phyloP scores from a whole-genome alignment of 2,888 invertebrate species.

The Octodonta nipae region DNA sequence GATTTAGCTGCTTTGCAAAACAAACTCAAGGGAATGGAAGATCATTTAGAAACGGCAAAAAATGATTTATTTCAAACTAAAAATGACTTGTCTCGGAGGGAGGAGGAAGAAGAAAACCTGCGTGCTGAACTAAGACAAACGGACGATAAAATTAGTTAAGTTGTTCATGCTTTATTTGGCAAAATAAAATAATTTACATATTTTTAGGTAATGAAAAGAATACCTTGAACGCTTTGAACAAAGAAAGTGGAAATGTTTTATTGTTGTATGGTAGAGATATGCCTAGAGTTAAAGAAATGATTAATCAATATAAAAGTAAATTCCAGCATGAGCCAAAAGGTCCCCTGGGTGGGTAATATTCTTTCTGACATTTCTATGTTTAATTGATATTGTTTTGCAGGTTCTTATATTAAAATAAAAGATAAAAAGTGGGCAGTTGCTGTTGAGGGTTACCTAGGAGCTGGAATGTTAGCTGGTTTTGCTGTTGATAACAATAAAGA shows the following conservation, averaged over 20 bases:
- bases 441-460: constrained; percentile 56
- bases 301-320: constrained; percentile 41
- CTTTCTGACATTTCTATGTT: too few species aligned
- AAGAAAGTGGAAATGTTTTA: constrained; percentile 45
- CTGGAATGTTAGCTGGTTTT: constrained; percentile 42
- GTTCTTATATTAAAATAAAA: constrained; percentile 51
- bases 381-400: too few species aligned
- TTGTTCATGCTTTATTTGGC: too few species aligned
- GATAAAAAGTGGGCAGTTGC: constrained; percentile 65
- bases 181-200: too few species aligned
- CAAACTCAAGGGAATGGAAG: constrained; percentile 35
- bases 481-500: constrained; percentile 55
- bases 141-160: constrained; percentile 25
- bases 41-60: constrained; percentile 37
- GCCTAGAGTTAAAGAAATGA: constrained; percentile 41
- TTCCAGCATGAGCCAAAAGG: constrained; percentile 65
- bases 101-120: constrained; percentile 27
- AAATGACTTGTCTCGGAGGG: constrained; percentile 25
- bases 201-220: constrained; percentile 35
- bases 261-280: constrained; percentile 61
- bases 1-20: constrained; percentile 30
- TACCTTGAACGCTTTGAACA: constrained; percentile 40
- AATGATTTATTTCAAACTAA: constrained; percentile 35
- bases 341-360: too few species aligned
- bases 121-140: constrained; percentile 26